These are phyloP conservation scores for Siderastrea siderea DNA, from an alignment of 92 coral and sea anemone genomes.

Conservation along the genomic window DNA sequence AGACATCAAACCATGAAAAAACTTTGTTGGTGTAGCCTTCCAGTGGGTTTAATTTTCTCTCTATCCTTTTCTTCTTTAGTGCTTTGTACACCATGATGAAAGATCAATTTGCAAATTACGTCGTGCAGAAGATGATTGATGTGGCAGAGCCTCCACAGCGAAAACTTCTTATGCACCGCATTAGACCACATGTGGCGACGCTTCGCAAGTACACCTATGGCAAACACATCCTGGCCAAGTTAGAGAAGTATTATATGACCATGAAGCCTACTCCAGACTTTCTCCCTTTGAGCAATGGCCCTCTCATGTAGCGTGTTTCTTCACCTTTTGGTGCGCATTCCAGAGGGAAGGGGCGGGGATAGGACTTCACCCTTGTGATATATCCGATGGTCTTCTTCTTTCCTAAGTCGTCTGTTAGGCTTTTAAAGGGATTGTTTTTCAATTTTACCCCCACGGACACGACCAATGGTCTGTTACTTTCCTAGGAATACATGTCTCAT, in stretches of 20 bases:
- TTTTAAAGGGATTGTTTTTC: not conserved
- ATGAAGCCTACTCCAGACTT: conserved; percentile 88
- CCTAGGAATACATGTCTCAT: not conserved
- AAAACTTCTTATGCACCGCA: conserved; percentile 93
- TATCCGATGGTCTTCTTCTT: not conserved
- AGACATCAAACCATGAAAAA: too few species aligned
- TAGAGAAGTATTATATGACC: conserved; percentile 94
- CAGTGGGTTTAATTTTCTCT: not conserved
- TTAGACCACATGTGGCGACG: conserved; percentile 96
- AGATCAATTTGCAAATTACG: conserved; percentile 99
- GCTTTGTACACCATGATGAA: conserved; percentile 99
- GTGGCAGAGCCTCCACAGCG: conserved; percentile 98
- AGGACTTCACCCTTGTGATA: not conserved
- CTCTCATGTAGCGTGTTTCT: conserved; percentile 56
- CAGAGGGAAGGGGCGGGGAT: not conserved
- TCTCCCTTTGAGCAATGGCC: conserved; percentile 88
- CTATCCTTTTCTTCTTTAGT: conserved; percentile 23
- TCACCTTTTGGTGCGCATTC: not conserved
- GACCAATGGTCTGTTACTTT: not conserved
- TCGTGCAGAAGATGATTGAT: conserved; percentile 99
- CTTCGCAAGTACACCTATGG: conserved; percentile 98
- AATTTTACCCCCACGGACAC: not conserved
- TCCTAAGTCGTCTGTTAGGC: not conserved
- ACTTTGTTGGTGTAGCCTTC: too few species aligned
- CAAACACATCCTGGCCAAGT: conserved; percentile 97